A percentile compares a stretch with the other conserved stretches of the same genome.
phyloP scores from a whole-genome alignment of 1,140 invertebrate species.

The Hylyphantes graminicola region DNA sequence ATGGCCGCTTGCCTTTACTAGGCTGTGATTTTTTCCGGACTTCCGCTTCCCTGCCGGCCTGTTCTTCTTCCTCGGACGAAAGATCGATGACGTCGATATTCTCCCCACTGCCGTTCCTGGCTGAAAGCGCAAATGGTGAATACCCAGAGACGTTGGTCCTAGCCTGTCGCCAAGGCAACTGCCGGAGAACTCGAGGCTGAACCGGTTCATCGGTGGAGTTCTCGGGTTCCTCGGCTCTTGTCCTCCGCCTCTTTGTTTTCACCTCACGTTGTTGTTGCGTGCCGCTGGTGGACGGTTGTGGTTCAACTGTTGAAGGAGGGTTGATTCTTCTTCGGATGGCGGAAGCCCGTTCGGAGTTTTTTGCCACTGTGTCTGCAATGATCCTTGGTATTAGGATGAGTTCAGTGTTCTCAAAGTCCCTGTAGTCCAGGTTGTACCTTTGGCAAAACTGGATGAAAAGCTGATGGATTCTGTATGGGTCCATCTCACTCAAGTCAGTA shows the following conservation, averaged over 20 bases:
- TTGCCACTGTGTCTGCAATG: conserved; percentile 23
- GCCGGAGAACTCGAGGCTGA: conserved; percentile 13
- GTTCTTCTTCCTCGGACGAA: conserved; percentile 35
- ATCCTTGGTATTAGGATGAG: conserved; percentile 31
- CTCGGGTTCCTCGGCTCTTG: conserved; percentile 10
- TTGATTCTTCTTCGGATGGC: conserved; percentile 54
- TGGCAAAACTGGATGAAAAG: conserved; percentile 46
- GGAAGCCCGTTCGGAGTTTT: conserved; percentile 59
- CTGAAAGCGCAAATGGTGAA: conserved; percentile 13
- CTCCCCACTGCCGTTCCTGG: conserved; percentile 15
- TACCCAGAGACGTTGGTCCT: conserved; percentile 11
- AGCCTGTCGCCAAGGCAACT: conserved; percentile 24
- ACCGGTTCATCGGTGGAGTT: not conserved
- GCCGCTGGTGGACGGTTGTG: not conserved
- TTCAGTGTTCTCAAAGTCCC: conserved; percentile 44
- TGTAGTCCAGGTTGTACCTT: conserved; percentile 34
- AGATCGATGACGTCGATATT: conserved; percentile 41
- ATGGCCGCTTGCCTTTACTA: conserved; percentile 29
- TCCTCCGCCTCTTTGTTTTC: conserved; percentile 26
- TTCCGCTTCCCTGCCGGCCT: conserved; percentile 60
- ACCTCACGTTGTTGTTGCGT: not conserved
- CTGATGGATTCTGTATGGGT: conserved; percentile 22
- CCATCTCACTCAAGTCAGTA: conserved; percentile 23
- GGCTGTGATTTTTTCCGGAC: conserved; percentile 56
- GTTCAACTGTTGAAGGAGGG: conserved; percentile 3